A percentile compares a stretch with the other conserved stretches of the same genome.
Conservation (phyloP, 2,888 invertebrate genomes). For the Idaea aversata region DNA sequence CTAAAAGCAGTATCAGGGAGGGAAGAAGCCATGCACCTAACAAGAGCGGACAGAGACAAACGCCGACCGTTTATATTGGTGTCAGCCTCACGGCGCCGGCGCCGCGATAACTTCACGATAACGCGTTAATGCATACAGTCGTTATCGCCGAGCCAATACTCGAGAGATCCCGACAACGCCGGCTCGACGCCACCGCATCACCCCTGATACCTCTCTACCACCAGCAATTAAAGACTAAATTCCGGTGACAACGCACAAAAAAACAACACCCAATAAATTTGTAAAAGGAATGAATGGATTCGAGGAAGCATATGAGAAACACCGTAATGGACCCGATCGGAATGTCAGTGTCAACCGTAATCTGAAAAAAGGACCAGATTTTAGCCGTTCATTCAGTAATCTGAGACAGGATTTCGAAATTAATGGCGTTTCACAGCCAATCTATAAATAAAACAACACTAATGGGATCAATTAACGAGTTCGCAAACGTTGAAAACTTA, state of each 20-base stretch:
- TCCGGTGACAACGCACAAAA: constrained; percentile 28
- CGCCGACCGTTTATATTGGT: constrained; percentile 57
- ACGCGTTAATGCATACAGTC: constrained; percentile 69
- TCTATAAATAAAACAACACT: constrained; percentile 26
- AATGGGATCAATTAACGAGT: constrained; percentile 29
- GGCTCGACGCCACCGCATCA: constrained; percentile 33
- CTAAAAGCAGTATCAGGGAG: constrained; percentile 22
- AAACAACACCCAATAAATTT: constrained; percentile 34
- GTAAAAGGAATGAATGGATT: constrained; percentile 69
- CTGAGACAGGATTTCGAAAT: constrained; percentile 27
- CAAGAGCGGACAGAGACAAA: constrained; percentile 51
- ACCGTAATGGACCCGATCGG: constrained; percentile 63
- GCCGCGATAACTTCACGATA: constrained; percentile 71
- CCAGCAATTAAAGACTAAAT: constrained; percentile 44
- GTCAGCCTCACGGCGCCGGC: constrained; percentile 67
- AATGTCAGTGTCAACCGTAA: constrained; percentile 64
- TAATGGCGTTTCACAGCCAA: constrained; percentile 23
- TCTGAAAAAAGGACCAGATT: constrained; percentile 55
- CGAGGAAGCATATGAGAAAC: constrained; percentile 65
- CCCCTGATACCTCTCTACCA: constrained; percentile 28
- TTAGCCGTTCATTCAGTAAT: constrained; percentile 32
- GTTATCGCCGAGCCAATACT: constrained; percentile 57
- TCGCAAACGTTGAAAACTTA: constrained; percentile 17
- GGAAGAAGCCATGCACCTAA: constrained; percentile 36
- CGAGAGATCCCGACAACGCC: constrained; percentile 42